Evolutionary conservation across 2,797 vertebrate genomes (phyloP).

Genomic region (Falco columbarius): DNA sequence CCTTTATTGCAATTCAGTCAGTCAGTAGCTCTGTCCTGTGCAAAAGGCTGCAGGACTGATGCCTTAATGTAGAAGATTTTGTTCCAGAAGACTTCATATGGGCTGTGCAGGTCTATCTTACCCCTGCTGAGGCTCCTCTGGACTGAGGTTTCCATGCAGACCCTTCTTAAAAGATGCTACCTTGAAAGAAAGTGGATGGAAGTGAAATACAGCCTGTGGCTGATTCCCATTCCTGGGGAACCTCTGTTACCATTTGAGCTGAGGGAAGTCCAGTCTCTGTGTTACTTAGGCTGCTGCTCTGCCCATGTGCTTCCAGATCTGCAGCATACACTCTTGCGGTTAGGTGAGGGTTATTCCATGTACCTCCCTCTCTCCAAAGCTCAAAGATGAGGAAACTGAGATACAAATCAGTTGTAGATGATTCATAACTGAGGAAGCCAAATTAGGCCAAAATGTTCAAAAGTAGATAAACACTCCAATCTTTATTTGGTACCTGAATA

Average conservation of each 20-base stretch:
- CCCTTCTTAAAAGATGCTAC: neutral
- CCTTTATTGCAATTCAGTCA: neutral
- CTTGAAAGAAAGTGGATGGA: neutral
- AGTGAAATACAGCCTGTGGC: neutral
- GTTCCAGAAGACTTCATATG: neutral
- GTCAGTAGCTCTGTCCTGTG: neutral
- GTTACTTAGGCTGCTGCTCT: neutral
- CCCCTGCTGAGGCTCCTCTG: neutral
- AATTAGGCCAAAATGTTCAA: neutral
- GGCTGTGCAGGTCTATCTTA: neutral
- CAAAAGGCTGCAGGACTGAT: neutral
- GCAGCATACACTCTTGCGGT: neutral
- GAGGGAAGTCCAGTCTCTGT: neutral
- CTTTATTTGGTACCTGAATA: conserved; percentile 22
- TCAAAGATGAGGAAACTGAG: neutral
- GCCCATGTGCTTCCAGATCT: neutral
- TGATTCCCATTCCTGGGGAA: neutral
- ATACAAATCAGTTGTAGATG: neutral
- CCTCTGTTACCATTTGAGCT: neutral
- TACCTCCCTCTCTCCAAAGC: neutral
- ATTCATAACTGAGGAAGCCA: conserved; percentile 34
- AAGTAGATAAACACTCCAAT: neutral
- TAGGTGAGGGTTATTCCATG: neutral
- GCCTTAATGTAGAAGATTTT: neutral
- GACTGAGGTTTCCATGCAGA: neutral